Percentiles rank a stretch among this genome's conserved stretches.
phyloP scores from a whole-genome alignment of 2,113 vertebrate genomes.

The Apeltes quadracus region DNA sequence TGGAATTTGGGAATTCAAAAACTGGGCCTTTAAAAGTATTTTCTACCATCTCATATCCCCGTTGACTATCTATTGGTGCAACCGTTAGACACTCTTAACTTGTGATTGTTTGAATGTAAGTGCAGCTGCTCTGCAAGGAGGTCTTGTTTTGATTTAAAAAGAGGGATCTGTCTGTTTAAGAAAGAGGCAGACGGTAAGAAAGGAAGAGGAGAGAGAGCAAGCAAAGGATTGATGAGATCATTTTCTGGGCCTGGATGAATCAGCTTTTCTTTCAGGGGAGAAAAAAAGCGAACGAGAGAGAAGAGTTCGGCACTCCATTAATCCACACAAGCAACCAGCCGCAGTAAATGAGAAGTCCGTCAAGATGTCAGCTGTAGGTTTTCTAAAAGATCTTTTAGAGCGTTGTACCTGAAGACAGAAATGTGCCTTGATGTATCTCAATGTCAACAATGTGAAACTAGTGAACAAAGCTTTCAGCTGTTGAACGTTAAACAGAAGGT shows the following conservation, averaged over 20 bases:
- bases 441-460: not conserved
- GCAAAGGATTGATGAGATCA: constrained; percentile 72
- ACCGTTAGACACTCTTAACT: constrained; percentile 1
- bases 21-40: not conserved
- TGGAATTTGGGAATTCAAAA: not conserved
- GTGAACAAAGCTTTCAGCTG: not conserved
- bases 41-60: not conserved
- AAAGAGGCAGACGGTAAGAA: constrained; percentile 8
- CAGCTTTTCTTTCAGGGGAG: constrained; percentile 69
- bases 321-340: constrained; percentile 35
- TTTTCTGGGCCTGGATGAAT: constrained; percentile 76
- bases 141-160: constrained; percentile 78
- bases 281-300: not conserved
- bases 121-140: constrained; percentile 29
- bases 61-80: not conserved
- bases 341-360: constrained; percentile 30
- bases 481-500: not conserved
- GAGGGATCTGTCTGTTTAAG: constrained; percentile 61
- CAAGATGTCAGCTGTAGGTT: constrained; percentile 37
- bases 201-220: constrained; percentile 13
- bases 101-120: constrained; percentile 61
- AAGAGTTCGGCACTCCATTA: constrained; percentile 23
- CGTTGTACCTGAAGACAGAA: not conserved
- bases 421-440: not conserved
- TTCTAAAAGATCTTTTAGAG: not conserved